phyloP scores from a whole-genome alignment of 2,113 vertebrate genomes.

The Glaucomys volans region DNA sequence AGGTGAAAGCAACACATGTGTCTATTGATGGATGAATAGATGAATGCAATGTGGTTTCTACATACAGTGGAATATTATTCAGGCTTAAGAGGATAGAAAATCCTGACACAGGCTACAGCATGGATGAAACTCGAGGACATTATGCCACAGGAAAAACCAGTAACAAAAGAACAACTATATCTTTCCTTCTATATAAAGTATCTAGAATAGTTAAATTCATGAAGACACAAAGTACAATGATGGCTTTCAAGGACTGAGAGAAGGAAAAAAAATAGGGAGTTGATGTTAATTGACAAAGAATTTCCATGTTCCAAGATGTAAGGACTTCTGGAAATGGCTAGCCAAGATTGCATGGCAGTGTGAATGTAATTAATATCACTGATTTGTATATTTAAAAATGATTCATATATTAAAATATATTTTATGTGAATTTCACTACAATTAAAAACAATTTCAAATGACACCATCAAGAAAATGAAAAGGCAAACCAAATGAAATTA shows the following conservation, averaged over 20 bases:
- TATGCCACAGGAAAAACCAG: not conserved
- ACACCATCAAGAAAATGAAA: not conserved
- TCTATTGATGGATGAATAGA: too few species aligned
- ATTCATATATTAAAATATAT: not conserved
- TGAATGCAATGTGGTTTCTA: not conserved
- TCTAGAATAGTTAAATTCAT: not conserved
- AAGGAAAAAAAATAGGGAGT: not conserved
- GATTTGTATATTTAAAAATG: not conserved
- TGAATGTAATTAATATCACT: not conserved
- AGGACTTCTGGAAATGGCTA: not conserved
- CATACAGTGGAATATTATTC: not conserved
- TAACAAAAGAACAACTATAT: not conserved
- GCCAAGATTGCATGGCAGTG: not conserved
- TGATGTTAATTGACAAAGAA: not conserved
- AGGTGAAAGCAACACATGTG: not conserved
- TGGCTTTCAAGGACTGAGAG: not conserved
- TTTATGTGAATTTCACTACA: not conserved
- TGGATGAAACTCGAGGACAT: not conserved
- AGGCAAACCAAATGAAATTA: not conserved
- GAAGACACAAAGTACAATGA: not conserved
- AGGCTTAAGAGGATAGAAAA: not conserved
- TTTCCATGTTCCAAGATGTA: not conserved
- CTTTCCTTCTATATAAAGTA: not conserved
- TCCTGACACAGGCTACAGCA: not conserved
- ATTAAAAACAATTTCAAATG: not conserved